Conservation (phyloP, 2,797 vertebrate genomes). For the Microctenopoma steveboyesi region DNA sequence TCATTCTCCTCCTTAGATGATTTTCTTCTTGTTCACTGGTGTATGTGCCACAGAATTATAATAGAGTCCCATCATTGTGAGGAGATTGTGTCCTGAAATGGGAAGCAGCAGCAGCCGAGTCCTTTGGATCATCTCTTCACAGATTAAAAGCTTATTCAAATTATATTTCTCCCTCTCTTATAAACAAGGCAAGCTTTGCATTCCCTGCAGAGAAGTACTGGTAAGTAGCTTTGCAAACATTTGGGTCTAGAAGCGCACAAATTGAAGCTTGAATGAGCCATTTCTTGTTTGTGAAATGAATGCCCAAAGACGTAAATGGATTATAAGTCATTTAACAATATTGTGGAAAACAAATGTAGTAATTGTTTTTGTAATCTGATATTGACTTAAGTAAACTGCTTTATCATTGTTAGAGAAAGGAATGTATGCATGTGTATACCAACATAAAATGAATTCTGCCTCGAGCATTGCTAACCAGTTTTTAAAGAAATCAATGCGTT, state of each 20-base stretch:
- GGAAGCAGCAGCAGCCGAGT: slow-evolving; percentile 60
- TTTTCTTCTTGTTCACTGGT: slow-evolving; percentile 54
- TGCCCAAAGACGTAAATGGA: slow-evolving; percentile 70
- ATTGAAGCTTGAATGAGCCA: slow-evolving; percentile 69
- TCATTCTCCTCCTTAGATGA: slow-evolving; percentile 43
- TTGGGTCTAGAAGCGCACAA: slow-evolving; percentile 64
- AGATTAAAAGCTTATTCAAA: slow-evolving; percentile 83
- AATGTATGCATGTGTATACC: slow-evolving; percentile 2
- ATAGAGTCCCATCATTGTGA: slow-evolving; percentile 61
- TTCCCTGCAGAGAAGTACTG: slow-evolving; percentile 69
- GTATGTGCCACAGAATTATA: slow-evolving; percentile 71
- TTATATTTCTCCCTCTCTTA: slow-evolving; percentile 68
- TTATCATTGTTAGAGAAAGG: slow-evolving; percentile 24
- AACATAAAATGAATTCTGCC: slow-evolving; percentile 24
- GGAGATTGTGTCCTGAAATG: slow-evolving; percentile 71
- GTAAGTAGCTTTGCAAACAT: slow-evolving; percentile 79
- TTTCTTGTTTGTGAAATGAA: slow-evolving; percentile 67
- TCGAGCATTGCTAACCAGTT: slow-evolving; percentile 19
- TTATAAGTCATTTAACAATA: slow-evolving; percentile 61
- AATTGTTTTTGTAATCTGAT: slow-evolving; percentile 70
- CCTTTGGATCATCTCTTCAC: slow-evolving; percentile 75
- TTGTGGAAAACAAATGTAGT: slow-evolving; percentile 59
- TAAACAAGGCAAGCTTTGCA: slow-evolving; percentile 70
- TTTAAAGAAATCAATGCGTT: slow-evolving; percentile 24
- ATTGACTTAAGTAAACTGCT: slow-evolving; percentile 54